Evolutionary conservation across 2,797 vertebrate species (phyloP), one percentile per base, ranked within the genome.

Genomic region (Psittacula derbiana): DNA sequence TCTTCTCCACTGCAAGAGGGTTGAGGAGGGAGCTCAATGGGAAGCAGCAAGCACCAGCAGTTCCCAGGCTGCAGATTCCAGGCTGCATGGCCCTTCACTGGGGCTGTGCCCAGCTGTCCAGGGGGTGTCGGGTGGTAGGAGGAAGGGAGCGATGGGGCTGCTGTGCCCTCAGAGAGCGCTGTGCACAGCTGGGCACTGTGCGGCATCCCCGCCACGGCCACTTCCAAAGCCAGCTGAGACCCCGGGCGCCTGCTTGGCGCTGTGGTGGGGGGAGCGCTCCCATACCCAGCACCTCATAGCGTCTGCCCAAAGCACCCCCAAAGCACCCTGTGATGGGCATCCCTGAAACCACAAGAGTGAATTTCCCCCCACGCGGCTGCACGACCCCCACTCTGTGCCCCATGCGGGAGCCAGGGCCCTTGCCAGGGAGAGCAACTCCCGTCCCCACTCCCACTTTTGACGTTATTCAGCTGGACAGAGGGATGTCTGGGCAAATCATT

Each of bases 401-500:
- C 80, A 53, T 4, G 70, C 10, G 1, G 64, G 85, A 80, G 73
- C 78, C 65, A 4, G 91, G 90, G 89, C 85, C 94, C 97, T 95
- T 96, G 97, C 97, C 98, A 98, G 98, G 97, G 95, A 46, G 30
- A 96, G 97, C 97, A 80, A 96, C 96, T 90, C 94, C 96, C 30
- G 65, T 90, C 87, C 95, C 87, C 78, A 74, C 96, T 95, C 96
- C 98, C 95, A 95, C 94, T 98, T 90, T 97, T 99, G 98, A 99
- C n/a, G 96, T 98, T 99, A 99, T 99, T 97, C 96, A 90, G 98
- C 98, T 88, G 97, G 99, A 99, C 99, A 99, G 98, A 98, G 97
- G 93, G 97, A 97, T 98, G 99, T 99, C 99, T 96, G 96, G 96
- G 98, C 96, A 96, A 98, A 99, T 99, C 98, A 99, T 98, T 98